phyloP scores from a whole-genome alignment of 2,797 vertebrate genomes.

The Tolypeutes matacus region DNA sequence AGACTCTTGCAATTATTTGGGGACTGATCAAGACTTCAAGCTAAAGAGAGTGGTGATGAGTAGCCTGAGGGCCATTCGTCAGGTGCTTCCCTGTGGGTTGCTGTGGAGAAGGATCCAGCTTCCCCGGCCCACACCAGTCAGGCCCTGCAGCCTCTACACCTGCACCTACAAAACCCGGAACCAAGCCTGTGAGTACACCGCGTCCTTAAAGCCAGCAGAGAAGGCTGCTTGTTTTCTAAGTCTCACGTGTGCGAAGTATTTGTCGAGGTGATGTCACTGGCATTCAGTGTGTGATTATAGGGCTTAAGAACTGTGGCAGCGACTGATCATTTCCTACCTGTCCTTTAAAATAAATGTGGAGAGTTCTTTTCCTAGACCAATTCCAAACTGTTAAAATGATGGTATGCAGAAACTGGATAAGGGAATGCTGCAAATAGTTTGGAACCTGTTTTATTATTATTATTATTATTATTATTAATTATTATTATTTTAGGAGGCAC shows the following conservation, averaged over 20 bases:
- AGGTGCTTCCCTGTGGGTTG: not conserved
- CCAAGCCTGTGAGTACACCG: conserved; percentile 73
- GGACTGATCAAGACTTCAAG: conserved; percentile 7
- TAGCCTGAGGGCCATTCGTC: conserved; percentile 23
- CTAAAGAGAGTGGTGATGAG: conserved; percentile 47
- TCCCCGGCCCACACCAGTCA: not conserved
- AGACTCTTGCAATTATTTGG: conserved; percentile 30
- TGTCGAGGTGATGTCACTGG: not conserved
- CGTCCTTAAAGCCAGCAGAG: not conserved
- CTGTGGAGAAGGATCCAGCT: conserved; percentile 60
- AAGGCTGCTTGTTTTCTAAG: not conserved
- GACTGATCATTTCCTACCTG: not conserved
- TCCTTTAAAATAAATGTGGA: not conserved
- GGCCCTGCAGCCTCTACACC: conserved; percentile 78
- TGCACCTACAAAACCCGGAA: conserved; percentile 77
- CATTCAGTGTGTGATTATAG: not conserved
- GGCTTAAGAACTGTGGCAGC: not conserved
- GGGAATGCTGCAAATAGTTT: not conserved
- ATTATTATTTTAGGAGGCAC: too few relatives aligned
- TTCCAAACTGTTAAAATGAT: not conserved
- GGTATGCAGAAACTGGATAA: not conserved
- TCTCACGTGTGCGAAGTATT: not conserved
- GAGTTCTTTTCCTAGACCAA: not conserved
- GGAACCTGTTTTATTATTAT: not conserved
- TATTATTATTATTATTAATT: too few relatives aligned